These are phyloP conservation scores for Brevimyrus niger DNA, from an alignment of 2,113 vertebrate species.

Conservation along the genomic window DNA sequence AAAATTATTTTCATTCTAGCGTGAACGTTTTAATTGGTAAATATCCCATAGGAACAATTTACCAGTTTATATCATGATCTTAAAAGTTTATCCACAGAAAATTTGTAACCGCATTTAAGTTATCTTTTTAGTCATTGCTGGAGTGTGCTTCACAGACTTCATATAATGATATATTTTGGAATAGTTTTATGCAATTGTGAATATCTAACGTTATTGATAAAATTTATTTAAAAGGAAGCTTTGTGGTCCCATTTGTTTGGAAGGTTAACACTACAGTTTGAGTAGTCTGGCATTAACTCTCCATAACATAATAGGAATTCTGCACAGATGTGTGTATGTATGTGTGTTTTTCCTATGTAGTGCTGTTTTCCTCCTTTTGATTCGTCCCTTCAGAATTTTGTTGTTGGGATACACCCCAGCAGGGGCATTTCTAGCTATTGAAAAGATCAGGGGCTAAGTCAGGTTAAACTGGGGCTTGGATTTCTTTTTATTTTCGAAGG, in stretches of 20 bases:
- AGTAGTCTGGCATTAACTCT: neutral
- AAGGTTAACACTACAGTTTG: neutral
- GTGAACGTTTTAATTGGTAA: neutral
- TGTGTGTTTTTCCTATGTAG: neutral
- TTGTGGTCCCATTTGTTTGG: neutral
- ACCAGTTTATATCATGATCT: neutral
- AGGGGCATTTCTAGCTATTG: no score
- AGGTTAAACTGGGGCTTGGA: no score
- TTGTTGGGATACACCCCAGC: neutral
- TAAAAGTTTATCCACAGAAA: neutral
- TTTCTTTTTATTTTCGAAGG: no score
- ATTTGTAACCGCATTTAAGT: neutral
- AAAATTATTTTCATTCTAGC: neutral
- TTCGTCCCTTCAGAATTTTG: no score
- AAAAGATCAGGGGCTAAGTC: no score
- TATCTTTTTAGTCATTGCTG: neutral
- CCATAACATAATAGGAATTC: neutral
- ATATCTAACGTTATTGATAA: neutral
- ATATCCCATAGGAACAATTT: neutral
- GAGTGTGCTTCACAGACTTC: neutral
- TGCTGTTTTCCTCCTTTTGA: neutral
- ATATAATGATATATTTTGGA: neutral
- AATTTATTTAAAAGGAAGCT: neutral
- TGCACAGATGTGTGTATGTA: neutral
- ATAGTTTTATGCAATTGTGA: neutral